Conservation (phyloP, 1,140 invertebrate genomes). For the Aphelinus atriplicis region DNA sequence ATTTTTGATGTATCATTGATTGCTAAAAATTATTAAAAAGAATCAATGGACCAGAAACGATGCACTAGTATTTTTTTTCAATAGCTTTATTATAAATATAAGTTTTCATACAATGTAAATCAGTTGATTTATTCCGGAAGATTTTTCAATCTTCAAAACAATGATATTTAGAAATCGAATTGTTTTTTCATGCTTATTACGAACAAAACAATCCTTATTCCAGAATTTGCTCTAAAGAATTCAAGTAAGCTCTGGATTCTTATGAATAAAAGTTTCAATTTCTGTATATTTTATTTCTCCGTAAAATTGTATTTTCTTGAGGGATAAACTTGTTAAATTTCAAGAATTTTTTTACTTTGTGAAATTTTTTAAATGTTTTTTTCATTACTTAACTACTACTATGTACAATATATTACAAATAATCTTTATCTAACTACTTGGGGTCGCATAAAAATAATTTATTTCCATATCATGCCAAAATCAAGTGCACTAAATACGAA, state of each 20-base stretch:
- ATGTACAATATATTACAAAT: slow-evolving; percentile 65
- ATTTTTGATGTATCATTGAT: neutral
- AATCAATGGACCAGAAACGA: neutral
- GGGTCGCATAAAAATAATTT: slow-evolving; percentile 54
- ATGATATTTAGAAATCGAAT: slow-evolving; percentile 26
- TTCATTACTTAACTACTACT: slow-evolving; percentile 54
- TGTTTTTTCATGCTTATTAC: slow-evolving; percentile 24
- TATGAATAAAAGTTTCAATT: slow-evolving; percentile 30
- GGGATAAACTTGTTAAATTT: slow-evolving; percentile 29
- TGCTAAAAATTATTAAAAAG: slow-evolving; percentile 15
- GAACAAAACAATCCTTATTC: slow-evolving; percentile 17
- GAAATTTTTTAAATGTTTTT: slow-evolving; percentile 28
- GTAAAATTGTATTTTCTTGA: slow-evolving; percentile 20
- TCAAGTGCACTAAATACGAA: slow-evolving; percentile 4
- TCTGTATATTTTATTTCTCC: slow-evolving; percentile 26
- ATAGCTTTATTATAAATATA: slow-evolving; percentile 62
- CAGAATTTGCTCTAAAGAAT: slow-evolving; percentile 32
- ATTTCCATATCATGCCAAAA: slow-evolving; percentile 34
- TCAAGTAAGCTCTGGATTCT: slow-evolving; percentile 25
- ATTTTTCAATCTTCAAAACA: slow-evolving; percentile 29
- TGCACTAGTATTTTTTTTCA: slow-evolving; percentile 35
- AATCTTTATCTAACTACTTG: slow-evolving; percentile 53
- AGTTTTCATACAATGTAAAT: slow-evolving; percentile 56
- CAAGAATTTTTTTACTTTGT: slow-evolving; percentile 28
- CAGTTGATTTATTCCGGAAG: slow-evolving; percentile 44